Evolutionary conservation across 2,797 vertebrate species (phyloP).

Genomic region (Periophthalmus magnuspinnatus): DNA sequence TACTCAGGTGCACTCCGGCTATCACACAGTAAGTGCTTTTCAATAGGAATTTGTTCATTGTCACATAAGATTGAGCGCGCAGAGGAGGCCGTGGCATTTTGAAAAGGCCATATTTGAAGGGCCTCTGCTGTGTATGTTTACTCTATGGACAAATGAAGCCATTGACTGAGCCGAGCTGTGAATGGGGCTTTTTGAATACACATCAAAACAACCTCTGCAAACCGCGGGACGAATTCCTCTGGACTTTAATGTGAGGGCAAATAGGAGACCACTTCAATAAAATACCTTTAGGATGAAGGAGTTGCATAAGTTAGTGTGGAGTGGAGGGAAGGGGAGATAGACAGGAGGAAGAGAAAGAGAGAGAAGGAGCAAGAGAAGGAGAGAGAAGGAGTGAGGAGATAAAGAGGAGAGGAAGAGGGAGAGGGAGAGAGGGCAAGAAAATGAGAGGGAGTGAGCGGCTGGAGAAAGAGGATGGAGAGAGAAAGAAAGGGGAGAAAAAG

Average conservation of each 20-base stretch:
- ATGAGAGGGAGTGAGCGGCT: no score
- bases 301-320: conserved; percentile 67
- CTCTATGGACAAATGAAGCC: conserved; percentile 80
- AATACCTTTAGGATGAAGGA: conserved; percentile 70
- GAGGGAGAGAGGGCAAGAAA: no score
- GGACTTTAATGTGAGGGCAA: conserved; percentile 79
- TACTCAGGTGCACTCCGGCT: conserved; percentile 70
- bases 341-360: conserved; percentile 1
- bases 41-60: conserved; percentile 79
- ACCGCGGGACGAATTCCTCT: conserved; percentile 76
- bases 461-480: no score
- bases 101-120: conserved; percentile 77
- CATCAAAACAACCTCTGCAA: conserved; percentile 81
- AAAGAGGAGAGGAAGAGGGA: no score
- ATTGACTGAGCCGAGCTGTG: conserved; percentile 76
- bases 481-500: no score
- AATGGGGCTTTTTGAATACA: conserved; percentile 78
- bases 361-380: no score
- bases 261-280: conserved; percentile 81
- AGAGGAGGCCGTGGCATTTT: conserved; percentile 67
- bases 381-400: no score
- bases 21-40: conserved; percentile 74
- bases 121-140: conserved; percentile 77
- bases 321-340: conserved; percentile 19
- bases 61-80: conserved; percentile 74